These are phyloP conservation scores for Takifugu bimaculatus DNA, from an alignment of 2,113 vertebrate species.

Conservation along the genomic window DNA sequence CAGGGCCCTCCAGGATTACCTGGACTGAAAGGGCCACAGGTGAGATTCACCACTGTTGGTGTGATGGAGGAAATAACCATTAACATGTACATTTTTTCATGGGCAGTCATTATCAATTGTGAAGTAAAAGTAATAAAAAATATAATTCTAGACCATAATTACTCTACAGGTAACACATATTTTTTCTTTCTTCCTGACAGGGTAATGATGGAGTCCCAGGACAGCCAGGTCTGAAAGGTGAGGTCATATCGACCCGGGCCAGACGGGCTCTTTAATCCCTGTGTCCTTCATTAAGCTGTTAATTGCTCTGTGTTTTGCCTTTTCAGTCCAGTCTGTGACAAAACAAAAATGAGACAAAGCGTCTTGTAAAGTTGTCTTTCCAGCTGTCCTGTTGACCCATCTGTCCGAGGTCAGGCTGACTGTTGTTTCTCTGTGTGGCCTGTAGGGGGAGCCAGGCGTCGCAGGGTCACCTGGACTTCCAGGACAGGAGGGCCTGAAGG, in stretches of 20 bases:
- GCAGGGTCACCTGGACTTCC: conserved; percentile 62
- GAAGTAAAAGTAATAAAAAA: too few species aligned
- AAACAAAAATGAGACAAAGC: too few species aligned
- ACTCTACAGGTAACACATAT: too few species aligned
- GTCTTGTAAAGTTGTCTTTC: background rate
- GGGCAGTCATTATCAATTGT: too few species aligned
- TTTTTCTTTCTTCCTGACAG: conserved; percentile 40
- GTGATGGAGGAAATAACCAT: too few species aligned
- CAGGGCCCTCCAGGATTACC: conserved; percentile 67
- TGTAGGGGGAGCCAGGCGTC: conserved; percentile 71
- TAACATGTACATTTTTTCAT: too few species aligned
- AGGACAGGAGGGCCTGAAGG: conserved; percentile 63
- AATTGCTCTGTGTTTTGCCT: too few species aligned
- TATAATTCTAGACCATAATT: too few species aligned
- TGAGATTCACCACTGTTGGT: too few species aligned
- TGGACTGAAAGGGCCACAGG: conserved; percentile 72
- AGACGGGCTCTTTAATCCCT: too few species aligned
- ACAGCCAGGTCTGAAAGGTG: conserved; percentile 71
- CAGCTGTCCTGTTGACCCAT: background rate
- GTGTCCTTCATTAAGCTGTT: too few species aligned
- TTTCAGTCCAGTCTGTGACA: too few species aligned
- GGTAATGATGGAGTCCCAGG: conserved; percentile 73
- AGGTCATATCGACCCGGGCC: background rate
- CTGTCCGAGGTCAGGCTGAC: background rate
- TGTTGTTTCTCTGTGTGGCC: conserved; percentile 10